Conservation (phyloP, 2,113 vertebrate genomes). For the Sander vitreus region DNA sequence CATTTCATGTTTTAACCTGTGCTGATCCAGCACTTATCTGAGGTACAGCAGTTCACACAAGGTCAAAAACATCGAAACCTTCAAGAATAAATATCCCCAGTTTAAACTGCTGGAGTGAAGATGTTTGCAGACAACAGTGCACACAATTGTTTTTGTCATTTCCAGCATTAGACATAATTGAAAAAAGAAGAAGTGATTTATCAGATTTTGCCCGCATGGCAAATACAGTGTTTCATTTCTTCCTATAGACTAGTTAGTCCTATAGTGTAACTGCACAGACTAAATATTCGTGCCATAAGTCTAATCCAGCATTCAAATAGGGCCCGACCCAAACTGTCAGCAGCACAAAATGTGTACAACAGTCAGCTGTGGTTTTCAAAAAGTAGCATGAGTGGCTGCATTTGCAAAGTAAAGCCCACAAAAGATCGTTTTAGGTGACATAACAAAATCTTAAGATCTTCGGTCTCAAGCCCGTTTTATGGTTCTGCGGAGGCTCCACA, state of each 20-base stretch:
- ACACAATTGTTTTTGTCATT: neutral
- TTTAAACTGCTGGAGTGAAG: neutral
- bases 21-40: neutral
- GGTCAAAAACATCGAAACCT: no score
- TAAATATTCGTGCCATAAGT: neutral
- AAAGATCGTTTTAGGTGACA: neutral
- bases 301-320: slow-evolving; percentile 45
- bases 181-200: neutral
- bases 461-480: neutral
- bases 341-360: neutral
- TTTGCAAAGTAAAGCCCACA: neutral
- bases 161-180: slow-evolving; percentile 12
- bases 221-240: neutral
- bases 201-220: neutral
- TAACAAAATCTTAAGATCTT: neutral
- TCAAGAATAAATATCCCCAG: no score
- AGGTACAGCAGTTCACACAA: neutral
- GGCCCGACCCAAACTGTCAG: neutral
- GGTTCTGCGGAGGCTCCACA: no score
- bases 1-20: neutral
- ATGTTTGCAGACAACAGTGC: neutral
- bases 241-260: neutral
- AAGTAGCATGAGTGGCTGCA: neutral
- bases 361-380: neutral
- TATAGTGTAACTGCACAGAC: slow-evolving; percentile 11